A percentile compares a stretch with the other conserved stretches of the same genome.
Conservation (phyloP, 35 echinoderm and acorn worm genomes). For the Amphiura filiformis region DNA sequence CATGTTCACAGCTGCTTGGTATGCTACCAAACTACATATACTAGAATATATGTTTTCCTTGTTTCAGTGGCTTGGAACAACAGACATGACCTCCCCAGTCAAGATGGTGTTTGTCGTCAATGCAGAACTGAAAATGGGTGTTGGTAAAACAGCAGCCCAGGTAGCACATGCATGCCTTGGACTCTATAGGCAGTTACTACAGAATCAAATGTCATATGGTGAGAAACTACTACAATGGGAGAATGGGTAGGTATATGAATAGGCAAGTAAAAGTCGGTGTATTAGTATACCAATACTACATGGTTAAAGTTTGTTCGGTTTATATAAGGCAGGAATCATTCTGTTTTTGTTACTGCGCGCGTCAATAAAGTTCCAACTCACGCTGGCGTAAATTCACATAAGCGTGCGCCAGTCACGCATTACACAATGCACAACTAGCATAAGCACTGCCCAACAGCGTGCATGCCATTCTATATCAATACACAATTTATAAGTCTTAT, state of each 20-base stretch:
- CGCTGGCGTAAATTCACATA: too few species aligned
- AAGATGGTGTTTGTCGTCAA: conserved; percentile 89
- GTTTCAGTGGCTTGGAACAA: neutral
- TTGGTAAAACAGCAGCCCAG: conserved; percentile 79
- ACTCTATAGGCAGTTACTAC: conserved; percentile 13
- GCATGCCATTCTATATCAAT: too few species aligned
- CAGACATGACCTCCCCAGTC: neutral
- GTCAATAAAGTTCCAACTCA: too few species aligned
- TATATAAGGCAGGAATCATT: too few species aligned
- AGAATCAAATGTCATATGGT: neutral
- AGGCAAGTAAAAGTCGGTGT: too few species aligned
- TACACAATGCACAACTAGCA: too few species aligned
- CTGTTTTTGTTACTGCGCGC: too few species aligned
- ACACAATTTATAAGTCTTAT: neutral
- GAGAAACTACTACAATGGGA: conserved; percentile 13
- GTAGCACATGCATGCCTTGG: conserved; percentile 34
- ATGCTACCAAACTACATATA: too few species aligned
- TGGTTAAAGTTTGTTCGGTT: neutral
- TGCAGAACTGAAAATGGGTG: conserved; percentile 78
- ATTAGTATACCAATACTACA: too few species aligned
- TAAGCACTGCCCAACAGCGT: neutral
- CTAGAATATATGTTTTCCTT: neutral
- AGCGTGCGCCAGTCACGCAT: too few species aligned
- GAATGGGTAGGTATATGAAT: neutral
- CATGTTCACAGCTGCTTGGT: too few species aligned